Percentiles rank a stretch among this genome's conserved stretches.
Conservation (phyloP, 92 coral and sea anemone species). For the Plumapathes pennacea region DNA sequence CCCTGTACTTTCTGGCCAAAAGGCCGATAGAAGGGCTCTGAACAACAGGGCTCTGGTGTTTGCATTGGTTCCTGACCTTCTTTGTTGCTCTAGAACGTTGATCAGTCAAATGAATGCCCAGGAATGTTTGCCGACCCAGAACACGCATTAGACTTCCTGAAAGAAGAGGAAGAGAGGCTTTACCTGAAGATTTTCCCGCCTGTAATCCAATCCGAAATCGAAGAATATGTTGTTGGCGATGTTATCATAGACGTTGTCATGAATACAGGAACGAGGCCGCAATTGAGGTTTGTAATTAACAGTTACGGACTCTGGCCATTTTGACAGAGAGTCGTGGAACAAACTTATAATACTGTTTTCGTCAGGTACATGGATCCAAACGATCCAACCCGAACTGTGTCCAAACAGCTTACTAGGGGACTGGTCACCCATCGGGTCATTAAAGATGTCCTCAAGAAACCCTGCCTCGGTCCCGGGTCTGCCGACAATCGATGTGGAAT, state of each 20-base stretch:
- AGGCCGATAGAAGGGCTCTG: too few relatives aligned
- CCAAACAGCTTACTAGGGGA: conserved; percentile 2
- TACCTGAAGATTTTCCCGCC: conserved; percentile 30
- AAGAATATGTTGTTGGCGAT: conserved; percentile 8
- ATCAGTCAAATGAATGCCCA: too few relatives aligned
- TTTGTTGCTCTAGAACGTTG: too few relatives aligned
- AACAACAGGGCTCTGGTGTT: too few relatives aligned
- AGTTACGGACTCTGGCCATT: too few relatives aligned
- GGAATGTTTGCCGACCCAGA: too few relatives aligned
- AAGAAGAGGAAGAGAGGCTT: conserved; percentile 20
- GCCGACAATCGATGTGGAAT: conserved; percentile 12
- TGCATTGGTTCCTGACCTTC: too few relatives aligned
- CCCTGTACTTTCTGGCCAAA: too few relatives aligned
- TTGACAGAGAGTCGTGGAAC: too few relatives aligned
- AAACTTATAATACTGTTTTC: background rate
- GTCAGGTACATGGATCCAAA: conserved; percentile 19
- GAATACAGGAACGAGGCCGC: conserved; percentile 19
- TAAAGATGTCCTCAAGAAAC: conserved; percentile 5
- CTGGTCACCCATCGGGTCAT: conserved; percentile 15
- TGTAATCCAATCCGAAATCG: conserved; percentile 18
- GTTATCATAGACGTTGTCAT: conserved; percentile 11
- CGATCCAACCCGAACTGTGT: conserved; percentile 7
- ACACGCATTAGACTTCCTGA: background rate
- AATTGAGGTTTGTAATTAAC: conserved; percentile 8
- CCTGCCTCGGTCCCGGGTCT: conserved; percentile 17